Evolutionary conservation across 2,113 vertebrate genomes (phyloP).

Genomic region (Rhipidura dahli): DNA sequence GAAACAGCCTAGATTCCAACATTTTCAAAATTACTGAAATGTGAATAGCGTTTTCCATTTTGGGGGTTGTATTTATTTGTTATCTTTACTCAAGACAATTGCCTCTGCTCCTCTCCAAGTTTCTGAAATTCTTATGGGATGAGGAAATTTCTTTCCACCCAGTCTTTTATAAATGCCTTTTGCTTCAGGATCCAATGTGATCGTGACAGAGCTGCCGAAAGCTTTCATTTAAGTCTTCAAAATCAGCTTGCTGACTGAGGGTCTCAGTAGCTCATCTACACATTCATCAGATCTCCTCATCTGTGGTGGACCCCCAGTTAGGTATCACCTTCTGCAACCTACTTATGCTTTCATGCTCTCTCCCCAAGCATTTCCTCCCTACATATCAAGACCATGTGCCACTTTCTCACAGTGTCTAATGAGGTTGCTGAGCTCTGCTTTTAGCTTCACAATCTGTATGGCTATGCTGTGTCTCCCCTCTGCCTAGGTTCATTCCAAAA

Average conservation of each 20-base stretch:
- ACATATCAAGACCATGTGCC: background rate
- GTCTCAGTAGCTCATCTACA: background rate
- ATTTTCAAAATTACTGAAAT: background rate
- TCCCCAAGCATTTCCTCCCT: background rate
- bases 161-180: background rate
- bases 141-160: background rate
- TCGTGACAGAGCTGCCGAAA: background rate
- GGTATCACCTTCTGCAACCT: too few species aligned
- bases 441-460: rapidly evolving
- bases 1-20: background rate
- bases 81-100: background rate
- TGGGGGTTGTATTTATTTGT: background rate
- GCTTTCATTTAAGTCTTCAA: background rate
- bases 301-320: background rate
- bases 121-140: background rate
- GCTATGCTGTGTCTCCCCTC: background rate
- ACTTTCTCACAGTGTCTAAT: background rate
- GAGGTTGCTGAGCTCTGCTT: background rate
- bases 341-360: rapidly evolving
- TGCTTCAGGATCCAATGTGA: background rate
- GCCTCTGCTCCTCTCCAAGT: background rate
- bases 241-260: background rate
- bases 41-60: background rate
- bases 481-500: background rate
- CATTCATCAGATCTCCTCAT: background rate